Evolutionary conservation across 2,113 vertebrate species (phyloP), one percentile per base, ranked within the genome.

Genomic region (Hyperoodon ampullatus): DNA sequence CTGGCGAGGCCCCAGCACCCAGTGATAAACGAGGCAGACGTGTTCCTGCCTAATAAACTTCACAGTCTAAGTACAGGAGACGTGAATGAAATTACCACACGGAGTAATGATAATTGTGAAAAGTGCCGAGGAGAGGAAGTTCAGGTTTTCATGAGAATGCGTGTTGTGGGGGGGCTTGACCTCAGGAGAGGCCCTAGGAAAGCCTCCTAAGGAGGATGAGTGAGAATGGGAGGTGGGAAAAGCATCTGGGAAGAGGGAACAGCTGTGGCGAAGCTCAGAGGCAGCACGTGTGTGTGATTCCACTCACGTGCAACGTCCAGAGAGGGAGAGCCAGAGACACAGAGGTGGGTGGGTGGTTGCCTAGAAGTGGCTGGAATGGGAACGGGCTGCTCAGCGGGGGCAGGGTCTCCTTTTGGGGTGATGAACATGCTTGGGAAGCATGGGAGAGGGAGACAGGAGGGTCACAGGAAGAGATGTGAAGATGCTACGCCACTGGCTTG

Each of bases 351-450:
- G 5, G 21, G 65, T 28, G 13, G 47, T 2, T 21, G 35, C 24
- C 44, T 3, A 1, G 39, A 42, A 5, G 1, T 0, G 1, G 0
- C 8, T 53, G 4, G 14, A 1, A 0, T 0, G 1, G 14, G 35
- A 65, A 24, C 5, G 26, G 39, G 18, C 63, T 13, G 42, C 42
- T 21, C 7, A 0, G 5, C 3, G 19, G 16, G 21, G 15, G 3
- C 9, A 0, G 11, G 24, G 15, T 5, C 77, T 71, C 84, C 81
- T 82, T 47, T 14, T 39, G 53, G 30, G 50, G 14, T 0, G 8
- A n/a, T 11, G 16, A 24, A 58, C 30, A 9, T 11, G 11, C 47
- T 78, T 74, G 13, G 33, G 55, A 50, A 39, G 39, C 39, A 39
- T 39, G 39, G 39, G 39, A 39, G 39, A 39, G 39, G 39, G 39